Conservation (phyloP, 2,113 vertebrate genomes). For the Peucedramus taeniatus region DNA sequence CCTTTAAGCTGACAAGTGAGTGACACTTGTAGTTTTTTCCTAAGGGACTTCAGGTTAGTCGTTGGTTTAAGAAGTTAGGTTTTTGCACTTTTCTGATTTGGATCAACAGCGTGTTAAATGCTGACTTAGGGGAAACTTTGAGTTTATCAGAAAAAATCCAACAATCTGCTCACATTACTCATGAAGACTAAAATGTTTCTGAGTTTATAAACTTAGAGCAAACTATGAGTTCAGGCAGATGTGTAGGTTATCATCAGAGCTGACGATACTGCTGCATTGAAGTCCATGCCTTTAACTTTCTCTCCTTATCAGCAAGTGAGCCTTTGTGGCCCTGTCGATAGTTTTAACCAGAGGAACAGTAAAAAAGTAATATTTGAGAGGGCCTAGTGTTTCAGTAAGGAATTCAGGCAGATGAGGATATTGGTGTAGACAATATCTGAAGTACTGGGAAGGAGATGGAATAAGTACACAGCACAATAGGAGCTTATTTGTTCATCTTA, state of each 20-base stretch:
- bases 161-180: not conserved
- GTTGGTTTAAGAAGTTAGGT: not conserved
- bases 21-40: not conserved
- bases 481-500: not conserved
- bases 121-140: not conserved
- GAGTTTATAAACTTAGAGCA: not conserved
- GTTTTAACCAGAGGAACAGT: not conserved
- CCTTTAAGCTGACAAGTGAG: not conserved
- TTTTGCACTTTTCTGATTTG: not conserved
- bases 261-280: fast-evolving
- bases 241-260: not conserved
- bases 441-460: not conserved
- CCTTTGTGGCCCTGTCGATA: not conserved
- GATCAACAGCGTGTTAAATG: not conserved
- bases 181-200: not conserved
- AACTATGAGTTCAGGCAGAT: fast-evolving
- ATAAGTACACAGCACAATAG: not conserved
- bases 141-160: not conserved
- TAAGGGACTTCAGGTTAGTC: not conserved
- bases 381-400: not conserved
- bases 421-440: not conserved
- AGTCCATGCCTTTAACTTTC: not conserved
- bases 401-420: not conserved
- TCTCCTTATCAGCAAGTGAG: not conserved
- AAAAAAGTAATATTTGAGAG: not conserved